Evolutionary conservation across 2,797 vertebrate genomes (phyloP).

Genomic region (Sandelia bainsii): DNA sequence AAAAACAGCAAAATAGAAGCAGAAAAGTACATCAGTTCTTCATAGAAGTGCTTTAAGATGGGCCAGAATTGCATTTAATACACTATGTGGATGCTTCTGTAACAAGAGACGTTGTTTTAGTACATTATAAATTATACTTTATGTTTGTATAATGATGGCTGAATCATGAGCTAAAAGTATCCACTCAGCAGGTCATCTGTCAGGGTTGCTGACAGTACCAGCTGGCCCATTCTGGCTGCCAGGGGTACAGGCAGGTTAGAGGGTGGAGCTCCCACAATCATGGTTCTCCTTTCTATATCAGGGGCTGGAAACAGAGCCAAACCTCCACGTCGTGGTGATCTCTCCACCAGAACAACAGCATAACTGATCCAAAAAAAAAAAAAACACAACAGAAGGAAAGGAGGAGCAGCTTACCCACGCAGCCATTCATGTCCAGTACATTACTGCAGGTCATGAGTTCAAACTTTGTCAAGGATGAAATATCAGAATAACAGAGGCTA

Average conservation of each 20-base stretch:
- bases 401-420: constrained; percentile 72
- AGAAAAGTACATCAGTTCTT: not conserved
- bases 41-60: not conserved
- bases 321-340: constrained; percentile 55
- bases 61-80: not conserved
- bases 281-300: constrained; percentile 65
- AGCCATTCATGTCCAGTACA: constrained; percentile 69
- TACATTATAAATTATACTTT: constrained; percentile 37
- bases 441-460: constrained; percentile 64
- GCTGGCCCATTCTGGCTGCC: constrained; percentile 76
- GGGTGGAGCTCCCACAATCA: constrained; percentile 71
- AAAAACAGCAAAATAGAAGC: not conserved
- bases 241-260: constrained; percentile 78
- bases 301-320: constrained; percentile 66
- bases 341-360: constrained; percentile 56
- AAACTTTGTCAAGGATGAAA: constrained; percentile 73
- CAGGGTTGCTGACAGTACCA: constrained; percentile 78
- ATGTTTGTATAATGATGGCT: constrained; percentile 67
- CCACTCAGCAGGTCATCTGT: constrained; percentile 78
- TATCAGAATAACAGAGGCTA: constrained; percentile 51
- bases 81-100: not conserved
- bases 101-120: constrained; percentile 16
- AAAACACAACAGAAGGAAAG: constrained; percentile 72
- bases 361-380: constrained; percentile 53
- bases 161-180: constrained; percentile 82